phyloP scores from a whole-genome alignment of 2,797 vertebrate genomes.

The Natrix natrix region DNA sequence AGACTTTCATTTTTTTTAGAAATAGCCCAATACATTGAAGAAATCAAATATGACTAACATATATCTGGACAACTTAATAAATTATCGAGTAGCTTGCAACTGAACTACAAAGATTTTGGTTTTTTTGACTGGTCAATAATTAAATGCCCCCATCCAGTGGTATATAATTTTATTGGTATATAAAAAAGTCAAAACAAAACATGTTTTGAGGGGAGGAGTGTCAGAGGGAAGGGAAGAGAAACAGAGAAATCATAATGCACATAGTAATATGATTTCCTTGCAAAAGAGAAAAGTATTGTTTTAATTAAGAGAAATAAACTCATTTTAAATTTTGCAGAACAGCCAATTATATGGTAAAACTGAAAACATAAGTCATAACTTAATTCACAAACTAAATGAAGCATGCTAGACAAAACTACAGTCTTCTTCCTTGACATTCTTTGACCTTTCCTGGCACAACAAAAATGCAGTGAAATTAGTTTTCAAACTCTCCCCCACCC shows the following conservation, averaged over 20 bases:
- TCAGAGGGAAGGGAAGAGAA: neutral
- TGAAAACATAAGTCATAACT: neutral
- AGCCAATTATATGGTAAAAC: neutral
- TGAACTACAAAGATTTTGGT: neutral
- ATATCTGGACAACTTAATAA: neutral
- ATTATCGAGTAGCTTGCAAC: neutral
- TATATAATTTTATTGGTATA: neutral
- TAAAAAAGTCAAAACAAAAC: neutral
- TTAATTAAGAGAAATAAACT: neutral
- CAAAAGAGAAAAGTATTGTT: neutral
- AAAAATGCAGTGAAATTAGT: slow-evolving; percentile 2
- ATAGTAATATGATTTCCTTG: neutral
- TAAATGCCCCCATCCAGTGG: neutral
- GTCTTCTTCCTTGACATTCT: neutral
- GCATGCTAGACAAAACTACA: neutral
- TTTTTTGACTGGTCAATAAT: neutral
- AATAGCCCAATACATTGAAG: neutral
- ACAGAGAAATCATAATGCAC: neutral
- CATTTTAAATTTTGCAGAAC: neutral
- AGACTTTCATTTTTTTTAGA: neutral
- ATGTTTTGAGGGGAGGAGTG: neutral
- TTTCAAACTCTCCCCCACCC: neutral
- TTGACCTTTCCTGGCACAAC: neutral
- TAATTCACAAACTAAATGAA: neutral
- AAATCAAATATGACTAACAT: neutral